Evolutionary conservation across 2,888 invertebrate species (phyloP), one percentile per base, ranked within the genome.

Genomic region (Cantharis lateralis): DNA sequence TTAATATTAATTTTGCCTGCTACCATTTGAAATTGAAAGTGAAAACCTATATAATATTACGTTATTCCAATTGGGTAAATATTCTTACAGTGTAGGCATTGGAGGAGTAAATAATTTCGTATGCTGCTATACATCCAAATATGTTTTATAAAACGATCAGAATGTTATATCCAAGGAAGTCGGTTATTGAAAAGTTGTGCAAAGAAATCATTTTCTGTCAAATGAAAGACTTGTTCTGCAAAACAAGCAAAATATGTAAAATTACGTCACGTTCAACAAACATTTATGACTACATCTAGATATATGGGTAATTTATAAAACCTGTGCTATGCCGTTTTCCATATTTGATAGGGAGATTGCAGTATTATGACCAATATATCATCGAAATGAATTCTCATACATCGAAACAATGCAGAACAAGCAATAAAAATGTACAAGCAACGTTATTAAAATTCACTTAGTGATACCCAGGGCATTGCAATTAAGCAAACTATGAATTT

Each of bases 331-430:
- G 79, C 78, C 82, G 77, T 82, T 82, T 81, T 81, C 83, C 83
- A 82, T 82, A 83, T 81, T 83, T 82, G 82, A 83, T 78, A 82
- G 82, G 81, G 82, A 81, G 80, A 80, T 77, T 80, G 82, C 82
- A 80, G 81, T 82, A 83, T 83, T 81, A 77, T 80, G 77, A 72
- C 76, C 79, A 78, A 84, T 84, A 84, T 82, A 83, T 84, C 83
- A 83, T 82, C 78, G 76, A 78, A 82, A 82, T 82, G 82, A 81
- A 82, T 83, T 76, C 74, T 78, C 75, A 74, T 76, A 78, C 76
- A 78, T 78, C 78, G 78, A 78, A 76, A 78, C 78, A 78, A 76
- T 78, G 76, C 78, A 74, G 74, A 74, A 78, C 71, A 32, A 71
- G 76, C 76, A 78, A 76, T 78, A 78, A 78, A 78, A 78, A 72